Percentiles rank a stretch among this genome's conserved stretches.
These are phyloP conservation scores for Mormyrus hasselquistii DNA, from an alignment of 2,797 vertebrate species.

Conservation along the genomic window DNA sequence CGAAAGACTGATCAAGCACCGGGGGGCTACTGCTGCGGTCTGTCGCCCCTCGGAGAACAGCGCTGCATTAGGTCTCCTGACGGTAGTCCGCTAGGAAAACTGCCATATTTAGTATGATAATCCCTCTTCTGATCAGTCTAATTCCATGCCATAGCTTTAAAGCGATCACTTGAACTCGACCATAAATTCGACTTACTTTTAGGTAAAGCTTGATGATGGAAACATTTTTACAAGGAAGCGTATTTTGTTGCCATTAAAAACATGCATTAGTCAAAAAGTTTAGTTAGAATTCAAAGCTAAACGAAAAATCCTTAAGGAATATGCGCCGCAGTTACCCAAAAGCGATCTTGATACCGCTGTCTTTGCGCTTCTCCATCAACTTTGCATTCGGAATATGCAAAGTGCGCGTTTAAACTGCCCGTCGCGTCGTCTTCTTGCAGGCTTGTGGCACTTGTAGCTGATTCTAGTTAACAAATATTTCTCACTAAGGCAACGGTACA, in stretches of 20 bases:
- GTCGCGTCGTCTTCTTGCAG: background rate
- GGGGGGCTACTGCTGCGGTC: background rate
- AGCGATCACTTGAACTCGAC: background rate
- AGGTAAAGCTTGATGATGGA: background rate
- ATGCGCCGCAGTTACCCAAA: background rate
- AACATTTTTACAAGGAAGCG: background rate
- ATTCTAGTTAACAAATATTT: background rate
- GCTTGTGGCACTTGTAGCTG: background rate
- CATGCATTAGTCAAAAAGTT: background rate
- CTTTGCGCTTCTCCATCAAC: background rate
- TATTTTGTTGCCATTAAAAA: background rate
- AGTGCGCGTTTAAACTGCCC: background rate
- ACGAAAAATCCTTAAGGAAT: background rate
- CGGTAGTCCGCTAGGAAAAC: background rate
- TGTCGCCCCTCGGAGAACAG: background rate
- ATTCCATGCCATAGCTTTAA: background rate
- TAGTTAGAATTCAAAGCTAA: background rate
- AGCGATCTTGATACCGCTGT: background rate
- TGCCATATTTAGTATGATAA: background rate
- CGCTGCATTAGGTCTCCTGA: conserved; percentile 30
- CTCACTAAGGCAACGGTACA: background rate
- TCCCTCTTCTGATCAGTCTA: conserved; percentile 17
- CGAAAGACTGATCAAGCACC: conserved; percentile 27
- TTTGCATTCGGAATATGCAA: background rate
- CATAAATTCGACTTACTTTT: background rate